Base-by-base conservation (phyloP, 2,888 invertebrate genomes). In the Ophioninae sp. region DNA sequence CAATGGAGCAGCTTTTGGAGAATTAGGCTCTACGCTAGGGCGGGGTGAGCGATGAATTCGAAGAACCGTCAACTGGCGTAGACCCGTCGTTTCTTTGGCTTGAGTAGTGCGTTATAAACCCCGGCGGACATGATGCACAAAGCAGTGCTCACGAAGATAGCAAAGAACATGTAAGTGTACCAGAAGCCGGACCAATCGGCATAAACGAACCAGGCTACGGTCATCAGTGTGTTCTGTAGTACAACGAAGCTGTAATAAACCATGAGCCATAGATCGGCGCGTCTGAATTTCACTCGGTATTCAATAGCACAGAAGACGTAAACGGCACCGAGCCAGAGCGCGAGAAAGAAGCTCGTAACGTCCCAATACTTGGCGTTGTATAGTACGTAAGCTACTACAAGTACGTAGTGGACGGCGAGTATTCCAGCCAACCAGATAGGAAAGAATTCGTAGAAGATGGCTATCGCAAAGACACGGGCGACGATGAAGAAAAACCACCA, bases 281-380 rank as follows among this genome's bases (percentile, higher is more conserved):
- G 95, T 86, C 95, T 95, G 91, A 97, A 97, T 91, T 95, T 95
- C 78, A 97, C 95, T 90, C 96, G 96, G 88, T 97, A 96, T 93
- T 97, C 97, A 89, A 97, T 95, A 65, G 97, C 93, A 89, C 96
- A 96, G 91, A 97, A 96, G 77, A 96, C 94, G 89, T 96, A 97
- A 84, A 97, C 94, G 86, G 96, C 95, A 17, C 96, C 96, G 21
- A 97, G 94, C 90, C 96, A 95, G 83, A 96, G 89, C 79, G 91
- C 91, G 17, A 93, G 89, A 50, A 90, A 89, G 73, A 91, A 88
- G 6, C 91, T 92, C 37, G 91, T 90, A 0, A 87, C 81, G 23
- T 92, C 91, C 89, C 95, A 96, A 91, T 96, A 96, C 85, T 95
- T 95, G 0, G 95, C 95, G 83, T 96, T 95, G 87, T 94, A 93